Evolutionary conservation across 2,113 vertebrate species (phyloP).

Genomic region (Muntiacus muntjak): DNA sequence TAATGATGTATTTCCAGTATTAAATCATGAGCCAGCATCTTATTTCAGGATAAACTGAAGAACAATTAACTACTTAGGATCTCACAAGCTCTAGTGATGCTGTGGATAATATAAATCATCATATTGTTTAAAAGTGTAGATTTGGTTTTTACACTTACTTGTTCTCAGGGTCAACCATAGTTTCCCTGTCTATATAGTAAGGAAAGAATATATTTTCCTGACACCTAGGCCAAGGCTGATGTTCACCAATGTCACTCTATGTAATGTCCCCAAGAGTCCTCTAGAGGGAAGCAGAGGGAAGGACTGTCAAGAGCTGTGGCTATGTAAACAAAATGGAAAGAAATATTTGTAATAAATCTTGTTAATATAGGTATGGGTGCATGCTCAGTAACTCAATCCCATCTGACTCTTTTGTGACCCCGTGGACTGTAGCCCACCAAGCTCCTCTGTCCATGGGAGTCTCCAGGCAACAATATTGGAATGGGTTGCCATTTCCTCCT

Average conservation of each 20-base stretch:
- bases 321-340: not conserved
- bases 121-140: not conserved
- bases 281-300: conserved; percentile 6
- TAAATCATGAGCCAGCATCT: not conserved
- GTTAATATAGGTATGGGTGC: not conserved
- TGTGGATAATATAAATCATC: not conserved
- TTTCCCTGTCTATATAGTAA: not conserved
- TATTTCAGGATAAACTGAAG: not conserved
- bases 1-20: not conserved
- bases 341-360: not conserved
- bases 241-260: not conserved
- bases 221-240: not conserved
- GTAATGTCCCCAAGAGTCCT: not conserved
- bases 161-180: not conserved
- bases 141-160: not conserved
- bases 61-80: not conserved
- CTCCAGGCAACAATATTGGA: not conserved
- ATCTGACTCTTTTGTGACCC: not conserved
- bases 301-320: not conserved
- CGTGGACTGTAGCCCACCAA: not conserved
- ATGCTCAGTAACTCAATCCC: not conserved
- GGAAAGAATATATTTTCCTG: not conserved
- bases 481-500: not conserved
- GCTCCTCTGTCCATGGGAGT: not conserved
- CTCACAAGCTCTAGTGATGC: not conserved